Conservation (phyloP, 2,113 vertebrate species). For the Zapus hudsonius region DNA sequence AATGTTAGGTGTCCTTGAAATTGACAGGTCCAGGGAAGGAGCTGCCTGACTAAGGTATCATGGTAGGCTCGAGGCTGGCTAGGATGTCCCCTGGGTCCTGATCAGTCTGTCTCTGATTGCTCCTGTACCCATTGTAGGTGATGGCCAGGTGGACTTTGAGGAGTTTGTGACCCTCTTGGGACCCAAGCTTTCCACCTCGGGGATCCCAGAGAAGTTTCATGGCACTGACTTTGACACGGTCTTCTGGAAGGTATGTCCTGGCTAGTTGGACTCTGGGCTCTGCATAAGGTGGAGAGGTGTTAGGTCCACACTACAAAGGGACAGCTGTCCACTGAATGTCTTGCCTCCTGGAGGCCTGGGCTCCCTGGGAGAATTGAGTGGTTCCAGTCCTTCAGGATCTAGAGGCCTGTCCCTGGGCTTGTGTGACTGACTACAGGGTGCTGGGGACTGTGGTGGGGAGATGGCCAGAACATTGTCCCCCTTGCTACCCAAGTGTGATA, state of each 20-base stretch:
- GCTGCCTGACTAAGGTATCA: not conserved
- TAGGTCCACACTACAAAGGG: not conserved
- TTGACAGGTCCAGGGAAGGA: not conserved
- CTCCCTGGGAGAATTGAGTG: not conserved
- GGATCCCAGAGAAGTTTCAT: constrained; percentile 95
- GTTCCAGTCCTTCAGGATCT: not conserved
- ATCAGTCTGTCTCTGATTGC: not conserved
- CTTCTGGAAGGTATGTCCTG: constrained; percentile 95
- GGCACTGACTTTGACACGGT: constrained; percentile 97
- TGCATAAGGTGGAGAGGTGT: not conserved
- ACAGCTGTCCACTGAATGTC: not conserved
- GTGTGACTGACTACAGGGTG: not conserved
- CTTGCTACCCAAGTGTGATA: constrained; percentile 91
- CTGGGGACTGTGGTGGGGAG: not conserved
- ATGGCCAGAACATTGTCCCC: not conserved
- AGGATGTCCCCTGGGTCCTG: not conserved
- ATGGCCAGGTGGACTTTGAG: constrained; percentile 98
- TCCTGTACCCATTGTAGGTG: constrained; percentile 85
- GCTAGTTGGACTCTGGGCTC: not conserved
- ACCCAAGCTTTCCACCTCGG: constrained; percentile 95
- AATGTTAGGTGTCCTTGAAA: not conserved
- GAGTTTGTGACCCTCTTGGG: constrained; percentile 98
- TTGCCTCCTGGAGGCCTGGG: not conserved
- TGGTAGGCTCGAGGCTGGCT: not conserved
- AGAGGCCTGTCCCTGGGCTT: not conserved